phyloP scores from a whole-genome alignment of 2,797 vertebrate species.

The Urophycis tenuis region DNA sequence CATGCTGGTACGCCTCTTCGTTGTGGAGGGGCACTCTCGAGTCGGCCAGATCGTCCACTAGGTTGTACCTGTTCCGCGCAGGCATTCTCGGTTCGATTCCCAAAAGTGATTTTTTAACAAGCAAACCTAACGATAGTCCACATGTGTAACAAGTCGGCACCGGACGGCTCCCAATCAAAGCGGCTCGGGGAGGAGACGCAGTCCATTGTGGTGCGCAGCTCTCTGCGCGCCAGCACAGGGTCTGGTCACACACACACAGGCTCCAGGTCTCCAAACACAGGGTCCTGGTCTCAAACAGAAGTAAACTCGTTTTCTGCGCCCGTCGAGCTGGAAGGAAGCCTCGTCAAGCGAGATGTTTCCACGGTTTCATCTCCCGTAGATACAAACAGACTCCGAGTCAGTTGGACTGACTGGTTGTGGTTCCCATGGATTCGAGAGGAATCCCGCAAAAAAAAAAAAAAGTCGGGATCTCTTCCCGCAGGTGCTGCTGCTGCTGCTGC shows the following conservation, averaged over 20 bases:
- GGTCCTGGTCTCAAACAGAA: background rate
- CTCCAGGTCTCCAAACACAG: too few relatives aligned
- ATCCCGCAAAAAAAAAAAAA: background rate
- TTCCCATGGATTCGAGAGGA: background rate
- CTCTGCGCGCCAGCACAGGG: too few relatives aligned
- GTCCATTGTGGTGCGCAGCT: constrained; percentile 46
- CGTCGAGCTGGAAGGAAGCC: too few relatives aligned
- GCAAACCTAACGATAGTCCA: background rate
- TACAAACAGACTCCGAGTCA: too few relatives aligned
- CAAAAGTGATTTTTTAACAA: constrained; percentile 10
- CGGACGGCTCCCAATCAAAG: constrained; percentile 19
- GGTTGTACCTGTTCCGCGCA: constrained; percentile 84
- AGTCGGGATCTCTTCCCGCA: background rate
- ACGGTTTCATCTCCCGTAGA: too few relatives aligned
- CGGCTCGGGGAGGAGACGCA: constrained; percentile 32
- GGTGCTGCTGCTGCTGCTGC: background rate
- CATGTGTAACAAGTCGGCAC: constrained; percentile 18
- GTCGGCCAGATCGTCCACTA: constrained; percentile 87
- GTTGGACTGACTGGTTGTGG: too few relatives aligned
- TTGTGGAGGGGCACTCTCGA: constrained; percentile 83
- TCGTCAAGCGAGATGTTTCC: too few relatives aligned
- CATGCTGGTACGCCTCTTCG: constrained; percentile 88
- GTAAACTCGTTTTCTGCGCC: too few relatives aligned
- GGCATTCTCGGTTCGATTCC: constrained; percentile 69
- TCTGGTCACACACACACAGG: too few relatives aligned